Percentiles rank a stretch among this genome's conserved stretches.
phyloP scores from a whole-genome alignment of 2,797 vertebrate species.

The Rhodeus uyekii region DNA sequence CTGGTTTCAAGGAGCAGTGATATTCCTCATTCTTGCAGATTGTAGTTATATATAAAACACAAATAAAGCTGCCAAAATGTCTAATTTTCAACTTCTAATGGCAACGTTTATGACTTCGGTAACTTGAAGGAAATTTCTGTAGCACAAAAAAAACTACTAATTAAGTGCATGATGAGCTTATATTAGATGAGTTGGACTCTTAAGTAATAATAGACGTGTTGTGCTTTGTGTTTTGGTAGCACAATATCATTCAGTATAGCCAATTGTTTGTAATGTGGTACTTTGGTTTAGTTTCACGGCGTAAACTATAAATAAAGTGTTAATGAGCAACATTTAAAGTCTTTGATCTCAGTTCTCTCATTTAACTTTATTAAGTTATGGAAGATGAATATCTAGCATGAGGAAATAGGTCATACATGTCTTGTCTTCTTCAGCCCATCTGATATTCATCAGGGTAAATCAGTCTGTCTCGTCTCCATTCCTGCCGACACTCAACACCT shows the following conservation, averaged over 20 bases:
- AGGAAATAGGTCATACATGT: neutral
- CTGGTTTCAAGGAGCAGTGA: neutral
- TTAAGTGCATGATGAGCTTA: neutral
- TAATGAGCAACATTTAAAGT: neutral
- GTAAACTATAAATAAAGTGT: conserved; percentile 6
- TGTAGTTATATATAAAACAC: neutral
- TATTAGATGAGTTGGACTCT: too few relatives aligned
- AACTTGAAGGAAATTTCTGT: neutral
- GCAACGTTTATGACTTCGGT: neutral
- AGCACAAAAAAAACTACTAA: neutral
- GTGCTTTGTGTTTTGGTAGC: neutral
- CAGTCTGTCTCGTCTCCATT: neutral
- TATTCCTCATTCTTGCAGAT: neutral
- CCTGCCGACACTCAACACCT: conserved; percentile 15
- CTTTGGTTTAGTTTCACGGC: neutral
- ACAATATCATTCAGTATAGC: neutral
- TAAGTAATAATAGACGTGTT: neutral
- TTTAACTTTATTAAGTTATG: neutral
- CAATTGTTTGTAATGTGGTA: neutral
- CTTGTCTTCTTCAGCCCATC: neutral
- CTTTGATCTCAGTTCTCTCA: neutral
- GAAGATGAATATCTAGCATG: neutral
- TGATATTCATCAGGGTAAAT: conserved; percentile 8
- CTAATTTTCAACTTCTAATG: neutral
- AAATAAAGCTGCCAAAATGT: neutral